phyloP scores from a whole-genome alignment of 2,797 vertebrate species.

The Parotocinclus haroldoi region DNA sequence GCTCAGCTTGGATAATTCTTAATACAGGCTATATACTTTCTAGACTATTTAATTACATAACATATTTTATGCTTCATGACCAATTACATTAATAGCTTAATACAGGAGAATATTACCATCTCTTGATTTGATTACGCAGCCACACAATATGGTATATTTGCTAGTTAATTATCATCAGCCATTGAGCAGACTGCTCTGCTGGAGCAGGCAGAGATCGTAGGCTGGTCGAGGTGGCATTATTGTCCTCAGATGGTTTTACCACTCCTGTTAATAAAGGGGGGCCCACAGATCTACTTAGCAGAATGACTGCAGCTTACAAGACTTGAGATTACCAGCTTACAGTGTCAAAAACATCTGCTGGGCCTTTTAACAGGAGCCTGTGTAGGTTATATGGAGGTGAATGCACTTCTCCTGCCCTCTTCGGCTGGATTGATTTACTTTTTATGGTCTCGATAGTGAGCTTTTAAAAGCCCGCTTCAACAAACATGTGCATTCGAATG shows the following conservation, averaged over 20 bases:
- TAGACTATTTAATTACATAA: slow-evolving; percentile 99
- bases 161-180: slow-evolving; percentile 99
- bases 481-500: slow-evolving; percentile 71
- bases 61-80: slow-evolving; percentile 99
- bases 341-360: slow-evolving; percentile 93
- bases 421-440: slow-evolving; percentile 63
- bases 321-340: slow-evolving; percentile 91
- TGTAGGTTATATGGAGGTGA: slow-evolving; percentile 87
- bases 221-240: slow-evolving; percentile 81
- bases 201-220: slow-evolving; percentile 75
- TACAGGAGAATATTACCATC: slow-evolving; percentile 99
- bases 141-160: slow-evolving; percentile 99
- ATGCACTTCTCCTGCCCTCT: slow-evolving; percentile 55
- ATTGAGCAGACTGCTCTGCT: slow-evolving; percentile 91
- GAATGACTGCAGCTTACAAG: slow-evolving; percentile 87
- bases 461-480: slow-evolving; percentile 70
- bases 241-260: slow-evolving; percentile 93
- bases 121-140: slow-evolving; percentile 99
- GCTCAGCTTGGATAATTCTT: slow-evolving; percentile 99
- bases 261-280: slow-evolving; percentile 90
- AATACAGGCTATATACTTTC: slow-evolving; percentile 99
- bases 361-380: slow-evolving; percentile 80
- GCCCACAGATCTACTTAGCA: slow-evolving; percentile 83
- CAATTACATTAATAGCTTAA: slow-evolving; percentile 99
- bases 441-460: slow-evolving; percentile 69